Conservation (phyloP, 2,888 invertebrate genomes). For the Argynnis bischoffii region DNA sequence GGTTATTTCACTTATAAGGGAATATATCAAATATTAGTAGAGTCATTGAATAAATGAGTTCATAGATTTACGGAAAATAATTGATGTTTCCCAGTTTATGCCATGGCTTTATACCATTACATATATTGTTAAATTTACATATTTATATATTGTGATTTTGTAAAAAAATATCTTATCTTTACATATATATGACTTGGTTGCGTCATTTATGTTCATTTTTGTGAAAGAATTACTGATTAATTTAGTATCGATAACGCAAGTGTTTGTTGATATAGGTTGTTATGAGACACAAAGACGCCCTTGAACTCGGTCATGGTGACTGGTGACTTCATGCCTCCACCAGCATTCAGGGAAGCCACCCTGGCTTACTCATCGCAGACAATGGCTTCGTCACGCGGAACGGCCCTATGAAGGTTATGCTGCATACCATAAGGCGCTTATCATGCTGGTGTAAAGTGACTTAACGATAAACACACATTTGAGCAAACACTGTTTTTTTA, state of each 20-base stretch:
- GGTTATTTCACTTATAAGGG: too few species aligned
- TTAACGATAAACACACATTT: not conserved
- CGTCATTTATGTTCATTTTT: not conserved
- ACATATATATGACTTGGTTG: too few species aligned
- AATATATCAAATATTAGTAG: not conserved
- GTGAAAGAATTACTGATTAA: conserved; percentile 17
- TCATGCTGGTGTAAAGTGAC: conserved; percentile 8
- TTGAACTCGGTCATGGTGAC: conserved; percentile 51
- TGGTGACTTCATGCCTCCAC: conserved; percentile 53
- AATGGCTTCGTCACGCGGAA: conserved; percentile 70
- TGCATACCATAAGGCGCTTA: conserved; percentile 34
- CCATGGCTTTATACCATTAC: not conserved
- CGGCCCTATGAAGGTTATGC: conserved; percentile 59
- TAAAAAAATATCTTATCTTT: too few species aligned
- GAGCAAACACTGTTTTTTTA: conserved; percentile 4
- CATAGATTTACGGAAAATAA: conserved; percentile 19
- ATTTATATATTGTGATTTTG: too few species aligned
- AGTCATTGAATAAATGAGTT: conserved; percentile 11
- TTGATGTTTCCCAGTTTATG: not conserved
- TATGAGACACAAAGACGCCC: conserved; percentile 49
- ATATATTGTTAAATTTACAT: not conserved
- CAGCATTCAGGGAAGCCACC: conserved; percentile 53
- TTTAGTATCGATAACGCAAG: conserved; percentile 35
- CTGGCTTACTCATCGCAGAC: conserved; percentile 72
- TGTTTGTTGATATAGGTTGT: conserved; percentile 23